Base-by-base conservation (phyloP, 2,797 vertebrate species). In the Coregonus suidteri region DNA sequence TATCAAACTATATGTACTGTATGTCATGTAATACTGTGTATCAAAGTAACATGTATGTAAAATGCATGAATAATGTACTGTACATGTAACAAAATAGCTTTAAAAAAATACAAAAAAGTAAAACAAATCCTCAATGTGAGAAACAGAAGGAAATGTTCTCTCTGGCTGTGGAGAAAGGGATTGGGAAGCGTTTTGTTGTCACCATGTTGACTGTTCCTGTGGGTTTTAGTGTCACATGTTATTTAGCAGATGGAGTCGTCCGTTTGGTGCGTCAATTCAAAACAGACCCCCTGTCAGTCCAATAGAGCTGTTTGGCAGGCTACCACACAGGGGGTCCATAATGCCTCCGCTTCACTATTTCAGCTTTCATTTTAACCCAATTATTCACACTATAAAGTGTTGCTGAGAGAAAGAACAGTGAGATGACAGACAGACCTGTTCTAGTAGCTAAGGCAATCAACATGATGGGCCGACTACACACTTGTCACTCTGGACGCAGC, bases 301-400 rank as follows among this genome's bases (percentile, higher is more conserved):
- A 52, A 13, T 77, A 77, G 15, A 75, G 75, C 81, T 78, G 77
- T 64, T 75, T 89, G 88, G 89, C 79, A 88, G 87, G 86, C 84
- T 64, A 86, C 70, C 85, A 85, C 84, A 85, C 86, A 81, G 84
- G 62, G 82, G 84, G 37, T 79, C 82, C 83, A 83, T 76, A 83
- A 83, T 91, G 89, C 83, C 77, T 76, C 54, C 54, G 71, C 79
- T 80, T 75, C 76, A 37, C 77, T 86, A 84, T 87, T 87, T 82
- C 34, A 37, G 51, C 18, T 67, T 54, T 30, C 11, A 68, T 35
- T 47, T 76, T 31, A 70, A 74, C 54, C 18, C 15, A 20, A 59
- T 13, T 47, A 47, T 76, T 62, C 53, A 71, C 73, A 64, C 73
- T 65, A 11, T 71, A n/a, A 13, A 20, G 69, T 54, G 52, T 31